Base-by-base conservation (phyloP, 1,140 invertebrate genomes). In the Drosophila sp. region DNA sequence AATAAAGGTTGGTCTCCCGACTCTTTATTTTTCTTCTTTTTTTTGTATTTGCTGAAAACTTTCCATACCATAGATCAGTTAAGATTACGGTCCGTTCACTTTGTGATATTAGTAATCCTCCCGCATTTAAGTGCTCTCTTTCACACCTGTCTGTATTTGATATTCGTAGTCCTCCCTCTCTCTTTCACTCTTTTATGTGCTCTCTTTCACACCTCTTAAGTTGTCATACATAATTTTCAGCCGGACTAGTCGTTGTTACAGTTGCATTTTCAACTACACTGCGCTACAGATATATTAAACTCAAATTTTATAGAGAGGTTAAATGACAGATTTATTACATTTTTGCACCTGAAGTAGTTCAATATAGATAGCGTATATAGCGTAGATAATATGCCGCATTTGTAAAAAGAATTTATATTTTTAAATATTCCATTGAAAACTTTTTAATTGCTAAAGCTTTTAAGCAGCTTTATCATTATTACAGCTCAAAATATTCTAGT, bases 1-100 rank as follows among this genome's bases (percentile, higher is more conserved):
- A 87, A 87, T 89, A 87, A 87, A 89, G 83, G 83, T 83, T 69
- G 76, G 69, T 36, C 40, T 7, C 18, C 8, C 36, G 13, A 7
- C 6, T 4, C 66, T 9, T 11, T 14, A 1, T 18, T 56, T 48
- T 46, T 7, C 29, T 11, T 8, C 21, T n/a, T 4, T 2, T 21
- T 43, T 4, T 21, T 21, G 1, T 21, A 40, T n/a, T 41, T 61
- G 57, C 51, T 63, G n/a, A 78, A 75, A 78, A 87, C 74, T 75
- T 82, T 36, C 51, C 34, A 18, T 25, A 13, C 25, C 18, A 36
- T 18, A 43, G 65, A 69, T 69, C 62, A 32, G 50, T 25, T 43
- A 7, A 64, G 62, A 54, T 64, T 45, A 4, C 21, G n/a, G 45
- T 29, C 27, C 46, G 7, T 50, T 48, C 11, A 50, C 46, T 50